These are phyloP conservation scores for Temnothorax ravouxi DNA, from an alignment of 2,888 invertebrate species.

Conservation along the genomic window DNA sequence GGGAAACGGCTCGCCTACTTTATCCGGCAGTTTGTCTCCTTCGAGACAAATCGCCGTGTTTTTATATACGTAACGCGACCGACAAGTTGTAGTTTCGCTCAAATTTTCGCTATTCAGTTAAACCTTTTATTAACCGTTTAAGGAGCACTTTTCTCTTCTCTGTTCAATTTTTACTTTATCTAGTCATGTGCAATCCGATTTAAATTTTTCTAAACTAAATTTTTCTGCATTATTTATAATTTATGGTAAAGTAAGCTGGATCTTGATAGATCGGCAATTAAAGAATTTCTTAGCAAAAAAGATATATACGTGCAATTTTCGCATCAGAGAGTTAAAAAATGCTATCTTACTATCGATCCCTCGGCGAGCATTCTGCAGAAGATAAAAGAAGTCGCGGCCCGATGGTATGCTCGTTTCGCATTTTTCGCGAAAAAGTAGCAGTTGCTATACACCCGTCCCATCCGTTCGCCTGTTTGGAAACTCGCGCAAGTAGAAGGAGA, in stretches of 20 bases:
- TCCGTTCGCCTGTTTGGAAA: constrained; percentile 15
- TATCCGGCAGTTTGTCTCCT: constrained; percentile 23
- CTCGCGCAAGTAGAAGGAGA: constrained; percentile 23
- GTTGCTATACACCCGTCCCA: neutral
- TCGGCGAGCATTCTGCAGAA: neutral
- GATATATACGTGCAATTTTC: neutral
- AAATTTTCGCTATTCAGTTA: neutral
- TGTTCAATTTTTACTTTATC: neutral
- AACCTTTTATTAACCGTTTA: neutral
- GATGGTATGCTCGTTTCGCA: constrained; percentile 18
- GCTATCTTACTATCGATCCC: constrained; percentile 7
- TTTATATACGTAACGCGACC: neutral
- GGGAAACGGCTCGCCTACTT: constrained; percentile 16
- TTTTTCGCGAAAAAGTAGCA: constrained; percentile 40
- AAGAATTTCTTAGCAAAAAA: neutral
- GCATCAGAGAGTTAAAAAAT: neutral
- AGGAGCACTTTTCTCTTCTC: neutral
- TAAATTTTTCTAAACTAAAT: neutral
- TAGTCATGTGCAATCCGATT: neutral
- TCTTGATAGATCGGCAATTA: neutral
- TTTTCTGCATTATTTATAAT: too few relatives aligned
- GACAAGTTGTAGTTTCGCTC: neutral
- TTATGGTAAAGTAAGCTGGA: neutral
- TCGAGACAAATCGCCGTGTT: constrained; percentile 19
- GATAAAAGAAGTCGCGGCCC: neutral